These are phyloP conservation scores for Rhynchonycteris naso DNA, from an alignment of 2,797 vertebrate genomes.

Conservation along the genomic window DNA sequence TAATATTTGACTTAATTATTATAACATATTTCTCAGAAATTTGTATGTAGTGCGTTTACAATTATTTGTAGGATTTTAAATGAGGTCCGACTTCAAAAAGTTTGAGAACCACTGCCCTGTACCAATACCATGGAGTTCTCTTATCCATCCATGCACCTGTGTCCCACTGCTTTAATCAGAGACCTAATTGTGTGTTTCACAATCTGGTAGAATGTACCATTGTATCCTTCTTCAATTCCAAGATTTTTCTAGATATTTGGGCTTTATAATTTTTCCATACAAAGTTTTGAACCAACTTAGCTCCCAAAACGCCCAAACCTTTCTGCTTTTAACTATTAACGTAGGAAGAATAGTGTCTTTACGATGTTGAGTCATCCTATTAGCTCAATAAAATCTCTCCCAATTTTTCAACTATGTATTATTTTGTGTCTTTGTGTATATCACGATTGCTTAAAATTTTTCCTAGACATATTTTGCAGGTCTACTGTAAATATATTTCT, in stretches of 20 bases:
- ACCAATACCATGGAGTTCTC: neutral
- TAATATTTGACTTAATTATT: no score
- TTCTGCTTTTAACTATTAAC: neutral
- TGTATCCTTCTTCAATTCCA: neutral
- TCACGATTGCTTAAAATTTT: neutral
- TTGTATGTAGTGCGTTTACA: no score
- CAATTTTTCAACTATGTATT: neutral
- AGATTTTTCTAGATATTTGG: neutral
- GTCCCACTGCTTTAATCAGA: neutral
- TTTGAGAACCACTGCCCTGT: no score
- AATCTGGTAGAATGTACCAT: neutral
- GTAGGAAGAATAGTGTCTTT: neutral
- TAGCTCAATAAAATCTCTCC: neutral
- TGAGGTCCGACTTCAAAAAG: no score
- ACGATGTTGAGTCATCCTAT: neutral
- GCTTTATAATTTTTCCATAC: neutral
- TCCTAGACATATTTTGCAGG: neutral
- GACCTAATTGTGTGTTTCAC: neutral
- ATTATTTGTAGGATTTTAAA: no score
- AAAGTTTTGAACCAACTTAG: neutral
- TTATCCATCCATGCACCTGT: neutral
- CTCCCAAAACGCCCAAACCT: neutral
- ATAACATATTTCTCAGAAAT: no score
- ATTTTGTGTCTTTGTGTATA: constrained; percentile 21
- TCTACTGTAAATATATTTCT: neutral